Base-by-base conservation (phyloP, 2,888 invertebrate genomes). In the Synergus gifuensis region DNA sequence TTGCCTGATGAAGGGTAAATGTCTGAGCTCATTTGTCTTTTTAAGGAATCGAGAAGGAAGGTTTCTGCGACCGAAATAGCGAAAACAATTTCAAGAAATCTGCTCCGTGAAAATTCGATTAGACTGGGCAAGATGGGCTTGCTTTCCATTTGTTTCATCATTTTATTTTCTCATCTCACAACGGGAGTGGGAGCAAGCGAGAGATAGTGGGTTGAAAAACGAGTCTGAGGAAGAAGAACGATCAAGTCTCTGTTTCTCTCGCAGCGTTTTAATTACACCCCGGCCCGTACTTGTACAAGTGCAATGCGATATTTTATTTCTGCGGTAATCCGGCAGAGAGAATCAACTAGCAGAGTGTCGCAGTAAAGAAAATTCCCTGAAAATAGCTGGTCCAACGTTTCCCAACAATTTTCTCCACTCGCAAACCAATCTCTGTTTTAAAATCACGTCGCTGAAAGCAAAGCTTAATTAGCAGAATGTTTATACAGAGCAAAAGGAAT, bases 1-100 rank as follows among this genome's bases (percentile, higher is more conserved):
- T 58, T 4, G 9, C 11, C 58, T 11, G 9, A 58, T 58, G 40
- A 12, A n/a, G 18, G 11, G 66, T 11, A 66, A 11, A 66, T 66
- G n/a, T 66, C 11, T 11, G 14, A 28, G 62, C 7, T 62, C 28
- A 22, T 73, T 36, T 49, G 36, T 36, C 7, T 73, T 73, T 73
- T 73, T 73, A 73, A 54, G 54, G 9, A 73, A 73, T 14, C 9
- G 16, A 14, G 22, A 14, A 73, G 54, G 58, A 54, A 49, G 18
- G 4, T 54, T 44, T 40, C n/a, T 69, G 40, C 76, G 77, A 64
- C 67, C 62, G 86, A 83, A 86, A 86, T 85, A 86, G 88, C 87
- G 87, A 86, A 89, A 90, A 90, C 90, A 90, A 91, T 90, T 90
- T 89, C 89, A 88, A 90, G 90, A 90, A 90, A 90, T 90, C 89